Percentiles rank a stretch among this genome's conserved stretches.
phyloP scores from a whole-genome alignment of 2,888 invertebrate species.

The Drosophila formosana region DNA sequence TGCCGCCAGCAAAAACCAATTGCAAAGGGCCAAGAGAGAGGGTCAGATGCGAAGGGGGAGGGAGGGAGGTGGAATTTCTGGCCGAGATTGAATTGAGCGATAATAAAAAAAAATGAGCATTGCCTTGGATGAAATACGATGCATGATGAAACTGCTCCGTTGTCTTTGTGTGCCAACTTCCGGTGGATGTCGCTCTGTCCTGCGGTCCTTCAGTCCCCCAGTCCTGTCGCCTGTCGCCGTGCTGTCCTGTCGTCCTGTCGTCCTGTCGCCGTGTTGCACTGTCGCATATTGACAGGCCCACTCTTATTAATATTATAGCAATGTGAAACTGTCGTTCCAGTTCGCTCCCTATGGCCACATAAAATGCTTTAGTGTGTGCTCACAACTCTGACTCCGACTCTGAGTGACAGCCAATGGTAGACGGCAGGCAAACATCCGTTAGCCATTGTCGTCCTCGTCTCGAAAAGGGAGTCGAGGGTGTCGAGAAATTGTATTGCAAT shows the following conservation, averaged over 20 bases:
- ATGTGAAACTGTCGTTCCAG: slow-evolving; percentile 61
- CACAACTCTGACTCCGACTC: slow-evolving; percentile 19
- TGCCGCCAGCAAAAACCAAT: slow-evolving; percentile 57
- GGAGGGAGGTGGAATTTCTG: slow-evolving; percentile 13
- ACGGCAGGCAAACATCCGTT: slow-evolving; percentile 51
- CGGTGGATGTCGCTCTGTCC: slow-evolving; percentile 51
- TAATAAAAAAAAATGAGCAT: slow-evolving; percentile 55
- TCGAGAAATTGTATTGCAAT: slow-evolving; percentile 71
- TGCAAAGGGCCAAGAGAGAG: slow-evolving; percentile 32
- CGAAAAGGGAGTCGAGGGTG: not conserved
- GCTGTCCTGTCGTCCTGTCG: not conserved
- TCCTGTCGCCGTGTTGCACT: slow-evolving; percentile 3
- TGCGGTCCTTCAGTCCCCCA: not conserved
- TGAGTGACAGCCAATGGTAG: slow-evolving; percentile 29
- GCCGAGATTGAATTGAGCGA: slow-evolving; percentile 69
- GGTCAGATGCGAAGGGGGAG: not conserved
- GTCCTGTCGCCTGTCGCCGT: not conserved
- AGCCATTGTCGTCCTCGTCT: slow-evolving; percentile 31
- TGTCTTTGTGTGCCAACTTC: slow-evolving; percentile 54
- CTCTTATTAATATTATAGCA: slow-evolving; percentile 75
- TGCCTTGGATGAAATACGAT: slow-evolving; percentile 37
- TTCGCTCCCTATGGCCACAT: slow-evolving; percentile 67
- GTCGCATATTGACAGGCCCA: slow-evolving; percentile 63
- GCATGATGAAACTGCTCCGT: slow-evolving; percentile 22
- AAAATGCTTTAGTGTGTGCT: slow-evolving; percentile 60